These are phyloP conservation scores for Aphodius granarius DNA, from an alignment of 2,888 invertebrate genomes.

Conservation along the genomic window DNA sequence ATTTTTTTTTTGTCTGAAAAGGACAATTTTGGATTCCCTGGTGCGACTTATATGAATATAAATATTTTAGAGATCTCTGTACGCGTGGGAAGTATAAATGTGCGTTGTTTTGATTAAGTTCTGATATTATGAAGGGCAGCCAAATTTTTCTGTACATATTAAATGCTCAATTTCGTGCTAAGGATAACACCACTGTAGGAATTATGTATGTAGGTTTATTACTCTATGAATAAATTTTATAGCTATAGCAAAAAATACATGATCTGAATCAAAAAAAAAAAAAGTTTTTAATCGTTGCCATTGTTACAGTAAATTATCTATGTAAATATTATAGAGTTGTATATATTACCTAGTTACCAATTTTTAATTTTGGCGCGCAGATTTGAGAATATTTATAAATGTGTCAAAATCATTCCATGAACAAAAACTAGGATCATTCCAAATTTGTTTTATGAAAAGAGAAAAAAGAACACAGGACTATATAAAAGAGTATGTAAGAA, in stretches of 20 bases:
- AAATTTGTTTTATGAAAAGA: slow-evolving; percentile 3
- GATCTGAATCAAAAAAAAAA: slow-evolving; percentile 29
- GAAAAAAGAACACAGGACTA: neutral
- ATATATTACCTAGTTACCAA: slow-evolving; percentile 1
- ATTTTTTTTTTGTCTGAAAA: neutral
- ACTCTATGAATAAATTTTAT: neutral
- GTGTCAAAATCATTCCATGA: neutral
- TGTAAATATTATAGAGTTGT: neutral
- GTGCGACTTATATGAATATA: neutral
- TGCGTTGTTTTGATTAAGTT: neutral
- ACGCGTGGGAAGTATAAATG: neutral
- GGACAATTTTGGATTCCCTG: neutral
- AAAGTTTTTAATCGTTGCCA: slow-evolving; percentile 30
- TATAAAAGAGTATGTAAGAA: neutral
- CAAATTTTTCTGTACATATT: neutral
- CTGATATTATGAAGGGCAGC: neutral
- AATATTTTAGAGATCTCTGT: neutral
- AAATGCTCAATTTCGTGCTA: slow-evolving; percentile 18
- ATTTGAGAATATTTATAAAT: neutral
- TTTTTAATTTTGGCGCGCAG: neutral
- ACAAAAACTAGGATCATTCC: slow-evolving; percentile 1
- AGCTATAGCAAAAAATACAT: slow-evolving; percentile 16
- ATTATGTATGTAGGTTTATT: neutral
- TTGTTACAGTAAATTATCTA: slow-evolving; percentile 11
- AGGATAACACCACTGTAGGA: slow-evolving; percentile 15